These are phyloP conservation scores for Paralichthys olivaceus DNA, from an alignment of 2,113 vertebrate species.

Conservation along the genomic window DNA sequence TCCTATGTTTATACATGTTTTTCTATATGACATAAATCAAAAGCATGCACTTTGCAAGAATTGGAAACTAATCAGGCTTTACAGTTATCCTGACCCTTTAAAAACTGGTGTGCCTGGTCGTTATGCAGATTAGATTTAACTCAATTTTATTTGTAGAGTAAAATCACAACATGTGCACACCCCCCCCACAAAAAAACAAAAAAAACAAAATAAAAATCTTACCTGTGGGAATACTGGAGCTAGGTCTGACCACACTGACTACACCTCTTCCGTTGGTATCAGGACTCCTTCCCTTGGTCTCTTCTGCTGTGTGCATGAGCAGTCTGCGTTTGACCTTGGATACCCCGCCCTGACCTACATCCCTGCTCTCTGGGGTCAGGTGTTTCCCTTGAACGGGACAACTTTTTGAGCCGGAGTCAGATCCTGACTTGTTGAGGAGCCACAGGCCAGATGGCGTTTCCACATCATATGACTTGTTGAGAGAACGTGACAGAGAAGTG, in stretches of 20 bases:
- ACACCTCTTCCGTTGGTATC: background rate
- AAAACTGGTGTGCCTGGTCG: too few relatives aligned
- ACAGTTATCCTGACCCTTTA: too few relatives aligned
- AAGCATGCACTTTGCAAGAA: background rate
- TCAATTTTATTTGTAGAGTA: too few relatives aligned
- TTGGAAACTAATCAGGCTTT: background rate
- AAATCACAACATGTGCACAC: too few relatives aligned
- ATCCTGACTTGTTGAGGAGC: constrained; percentile 46
- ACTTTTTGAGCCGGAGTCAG: background rate
- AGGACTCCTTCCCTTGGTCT: background rate
- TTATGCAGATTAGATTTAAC: too few relatives aligned
- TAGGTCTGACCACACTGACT: constrained; percentile 9
- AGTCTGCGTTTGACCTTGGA: constrained; percentile 80
- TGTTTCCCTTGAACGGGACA: constrained; percentile 28
- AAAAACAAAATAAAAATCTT: too few relatives aligned
- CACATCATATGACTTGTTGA: constrained; percentile 78
- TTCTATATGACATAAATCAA: too few relatives aligned
- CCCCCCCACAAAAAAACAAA: too few relatives aligned
- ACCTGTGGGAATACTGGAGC: constrained; percentile 61
- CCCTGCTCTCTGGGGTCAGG: constrained; percentile 66
- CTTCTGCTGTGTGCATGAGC: constrained; percentile 70
- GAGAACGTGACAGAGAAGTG: constrained; percentile 37
- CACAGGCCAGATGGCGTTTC: constrained; percentile 74
- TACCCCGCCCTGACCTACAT: constrained; percentile 40
- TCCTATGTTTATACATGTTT: background rate